A percentile compares a stretch with the other conserved stretches of the same genome.
Conservation (phyloP, 2,113 vertebrate genomes). For the Hylia prasina region DNA sequence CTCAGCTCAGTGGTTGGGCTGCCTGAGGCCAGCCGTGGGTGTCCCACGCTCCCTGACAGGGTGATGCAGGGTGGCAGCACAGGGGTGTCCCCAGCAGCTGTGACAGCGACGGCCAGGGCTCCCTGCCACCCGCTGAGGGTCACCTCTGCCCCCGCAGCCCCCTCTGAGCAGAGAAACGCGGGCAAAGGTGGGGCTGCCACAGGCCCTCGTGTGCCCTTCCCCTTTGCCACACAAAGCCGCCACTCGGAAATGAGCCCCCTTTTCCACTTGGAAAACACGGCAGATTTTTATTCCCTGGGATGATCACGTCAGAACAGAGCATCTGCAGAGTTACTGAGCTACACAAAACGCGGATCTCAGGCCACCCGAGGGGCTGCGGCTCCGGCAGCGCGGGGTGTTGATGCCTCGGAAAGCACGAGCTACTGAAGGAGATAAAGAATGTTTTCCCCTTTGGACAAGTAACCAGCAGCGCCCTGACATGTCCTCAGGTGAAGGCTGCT, state of each 20-base stretch:
- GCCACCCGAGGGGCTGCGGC: background rate
- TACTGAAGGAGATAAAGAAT: conserved; percentile 23
- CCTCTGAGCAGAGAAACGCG: accelerated
- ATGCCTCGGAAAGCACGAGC: conserved; percentile 23
- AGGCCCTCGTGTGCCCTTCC: accelerated
- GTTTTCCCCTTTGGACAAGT: conserved; percentile 41
- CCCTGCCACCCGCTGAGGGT: background rate
- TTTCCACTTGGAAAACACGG: background rate
- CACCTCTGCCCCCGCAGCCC: background rate
- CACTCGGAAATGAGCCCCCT: background rate
- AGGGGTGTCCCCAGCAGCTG: background rate
- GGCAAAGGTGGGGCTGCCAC: background rate
- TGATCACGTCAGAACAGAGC: accelerated
- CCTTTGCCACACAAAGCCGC: background rate
- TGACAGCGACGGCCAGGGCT: background rate
- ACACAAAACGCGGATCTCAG: accelerated
- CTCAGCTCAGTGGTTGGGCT: background rate
- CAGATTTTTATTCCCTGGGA: background rate
- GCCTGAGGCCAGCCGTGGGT: background rate
- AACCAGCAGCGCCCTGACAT: conserved; percentile 35
- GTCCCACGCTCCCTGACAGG: background rate
- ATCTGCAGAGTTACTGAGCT: background rate
- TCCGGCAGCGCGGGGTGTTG: background rate
- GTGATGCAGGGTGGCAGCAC: background rate
- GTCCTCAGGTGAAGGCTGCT: conserved; percentile 67